Evolutionary conservation across 2,888 invertebrate genomes (phyloP).

Genomic region (Chromoteleia sp.): DNA sequence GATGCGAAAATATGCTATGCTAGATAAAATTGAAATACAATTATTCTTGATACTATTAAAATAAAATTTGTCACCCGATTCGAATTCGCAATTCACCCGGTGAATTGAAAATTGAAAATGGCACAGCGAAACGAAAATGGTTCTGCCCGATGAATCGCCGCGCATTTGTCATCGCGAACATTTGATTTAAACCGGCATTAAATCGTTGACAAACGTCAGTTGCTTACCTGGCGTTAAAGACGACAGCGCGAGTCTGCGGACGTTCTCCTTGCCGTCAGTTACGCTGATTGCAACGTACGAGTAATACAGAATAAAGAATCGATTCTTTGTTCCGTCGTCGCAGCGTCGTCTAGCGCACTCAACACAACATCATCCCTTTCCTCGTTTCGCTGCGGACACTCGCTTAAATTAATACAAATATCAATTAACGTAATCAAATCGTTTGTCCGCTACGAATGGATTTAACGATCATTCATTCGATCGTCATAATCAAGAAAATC

Average conservation of each 20-base stretch:
- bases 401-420: slow-evolving; percentile 62
- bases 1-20: neutral
- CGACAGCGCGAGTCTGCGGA: slow-evolving; percentile 78
- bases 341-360: slow-evolving; percentile 39
- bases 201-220: slow-evolving; percentile 45
- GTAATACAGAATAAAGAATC: slow-evolving; percentile 42
- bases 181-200: slow-evolving; percentile 36
- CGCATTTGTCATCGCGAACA: slow-evolving; percentile 19
- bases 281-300: slow-evolving; percentile 40
- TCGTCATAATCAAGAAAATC: slow-evolving; percentile 58
- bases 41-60: neutral
- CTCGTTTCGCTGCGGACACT: slow-evolving; percentile 32
- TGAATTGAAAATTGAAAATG: neutral
- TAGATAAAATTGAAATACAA: neutral
- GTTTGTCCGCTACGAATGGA: slow-evolving; percentile 48
- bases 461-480: slow-evolving; percentile 56
- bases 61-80: neutral
- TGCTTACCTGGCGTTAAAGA: slow-evolving; percentile 80
- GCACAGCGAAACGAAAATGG: neutral
- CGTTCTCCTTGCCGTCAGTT: slow-evolving; percentile 33
- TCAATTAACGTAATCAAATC: slow-evolving; percentile 60
- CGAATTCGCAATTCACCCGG: neutral
- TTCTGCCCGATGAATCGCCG: neutral
- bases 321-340: slow-evolving; percentile 45
- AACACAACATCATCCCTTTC: slow-evolving; percentile 35